Evolutionary conservation across 2,113 vertebrate genomes (phyloP).

Genomic region (Otus sunia): DNA sequence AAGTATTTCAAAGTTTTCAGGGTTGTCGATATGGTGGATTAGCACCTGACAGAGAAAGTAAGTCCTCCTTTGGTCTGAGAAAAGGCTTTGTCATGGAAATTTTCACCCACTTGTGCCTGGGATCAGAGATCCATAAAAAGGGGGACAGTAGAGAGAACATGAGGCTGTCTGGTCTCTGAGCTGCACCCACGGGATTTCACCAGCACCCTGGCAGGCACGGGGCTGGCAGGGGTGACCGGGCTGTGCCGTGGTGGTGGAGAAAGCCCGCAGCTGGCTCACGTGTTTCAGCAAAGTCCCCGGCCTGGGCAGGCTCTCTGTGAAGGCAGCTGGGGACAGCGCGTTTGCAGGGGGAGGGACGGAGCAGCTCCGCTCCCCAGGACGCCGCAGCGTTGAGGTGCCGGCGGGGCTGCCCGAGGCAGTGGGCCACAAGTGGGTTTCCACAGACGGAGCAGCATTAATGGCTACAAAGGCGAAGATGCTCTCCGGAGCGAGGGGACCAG

Average conservation of each 20-base stretch:
- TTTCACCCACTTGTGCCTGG: neutral
- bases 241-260: rapidly evolving
- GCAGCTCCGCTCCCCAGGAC: neutral
- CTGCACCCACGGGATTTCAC: rapidly evolving
- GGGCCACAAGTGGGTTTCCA: neutral
- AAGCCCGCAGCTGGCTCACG: neutral
- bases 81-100: neutral
- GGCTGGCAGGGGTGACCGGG: rapidly evolving
- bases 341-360: neutral
- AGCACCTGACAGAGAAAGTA: neutral
- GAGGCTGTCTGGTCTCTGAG: neutral
- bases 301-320: neutral
- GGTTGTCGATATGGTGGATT: neutral
- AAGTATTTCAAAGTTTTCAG: neutral
- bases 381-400: neutral
- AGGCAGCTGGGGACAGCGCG: neutral
- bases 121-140: neutral
- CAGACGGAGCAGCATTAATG: neutral
- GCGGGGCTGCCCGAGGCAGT: neutral
- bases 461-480: neutral
- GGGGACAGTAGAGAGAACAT: neutral
- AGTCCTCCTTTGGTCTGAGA: neutral
- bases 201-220: rapidly evolving
- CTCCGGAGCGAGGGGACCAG: neutral
- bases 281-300: neutral